These are phyloP conservation scores for Altica lythri DNA, from an alignment of 2,888 invertebrate species.

Conservation along the genomic window DNA sequence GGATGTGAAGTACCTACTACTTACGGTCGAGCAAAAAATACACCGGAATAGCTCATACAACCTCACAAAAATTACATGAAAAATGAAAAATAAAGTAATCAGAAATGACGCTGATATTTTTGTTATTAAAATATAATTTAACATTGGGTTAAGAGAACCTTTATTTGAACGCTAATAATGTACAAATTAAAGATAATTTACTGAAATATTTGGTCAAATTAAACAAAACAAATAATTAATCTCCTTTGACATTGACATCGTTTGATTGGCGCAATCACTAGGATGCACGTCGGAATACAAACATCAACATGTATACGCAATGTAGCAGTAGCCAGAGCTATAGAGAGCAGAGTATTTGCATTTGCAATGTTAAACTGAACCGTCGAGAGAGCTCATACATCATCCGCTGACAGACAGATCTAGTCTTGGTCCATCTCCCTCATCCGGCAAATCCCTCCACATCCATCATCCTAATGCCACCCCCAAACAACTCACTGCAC, in stretches of 20 bases:
- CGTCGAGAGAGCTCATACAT: slow-evolving; percentile 47
- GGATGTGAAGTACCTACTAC: too few relatives aligned
- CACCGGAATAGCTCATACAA: too few relatives aligned
- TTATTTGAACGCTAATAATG: too few relatives aligned
- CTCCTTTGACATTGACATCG: not conserved
- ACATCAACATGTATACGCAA: not conserved
- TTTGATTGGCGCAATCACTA: slow-evolving; percentile 10
- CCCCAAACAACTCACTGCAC: slow-evolving; percentile 29
- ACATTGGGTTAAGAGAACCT: too few relatives aligned
- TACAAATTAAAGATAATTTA: too few relatives aligned
- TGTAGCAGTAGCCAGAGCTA: not conserved
- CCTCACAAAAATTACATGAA: too few relatives aligned
- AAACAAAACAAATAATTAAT: slow-evolving; percentile 7
- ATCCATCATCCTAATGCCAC: slow-evolving; percentile 50
- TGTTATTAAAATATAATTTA: too few relatives aligned
- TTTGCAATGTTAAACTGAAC: slow-evolving; percentile 52
- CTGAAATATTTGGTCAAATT: too few relatives aligned
- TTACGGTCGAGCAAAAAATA: too few relatives aligned
- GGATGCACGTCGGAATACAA: slow-evolving; percentile 8
- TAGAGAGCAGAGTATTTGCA: slow-evolving; percentile 21
- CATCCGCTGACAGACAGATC: slow-evolving; percentile 53
- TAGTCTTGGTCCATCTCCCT: slow-evolving; percentile 52
- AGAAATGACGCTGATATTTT: too few relatives aligned
- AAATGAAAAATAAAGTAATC: too few relatives aligned
- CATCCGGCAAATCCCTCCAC: slow-evolving; percentile 50